These are phyloP conservation scores for Hydrocynus forskahlii DNA, from an alignment of 2,797 vertebrate species.

Conservation along the genomic window DNA sequence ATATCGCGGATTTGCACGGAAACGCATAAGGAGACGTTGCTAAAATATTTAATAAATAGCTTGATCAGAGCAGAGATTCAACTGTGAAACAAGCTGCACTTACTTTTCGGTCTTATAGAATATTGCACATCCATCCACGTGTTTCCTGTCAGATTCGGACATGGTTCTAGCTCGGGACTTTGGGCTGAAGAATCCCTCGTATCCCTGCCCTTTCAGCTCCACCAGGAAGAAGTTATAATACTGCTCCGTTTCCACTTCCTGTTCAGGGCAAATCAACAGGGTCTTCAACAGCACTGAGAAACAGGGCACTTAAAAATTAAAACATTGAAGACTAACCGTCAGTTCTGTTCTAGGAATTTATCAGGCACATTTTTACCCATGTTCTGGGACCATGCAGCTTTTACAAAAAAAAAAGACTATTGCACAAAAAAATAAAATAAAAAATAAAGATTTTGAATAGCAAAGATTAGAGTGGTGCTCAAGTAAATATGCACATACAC, in stretches of 20 bases:
- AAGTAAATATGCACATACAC: no score
- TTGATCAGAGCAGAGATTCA: neutral
- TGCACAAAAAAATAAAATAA: no score
- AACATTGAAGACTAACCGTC: no score
- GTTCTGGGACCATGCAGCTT: no score
- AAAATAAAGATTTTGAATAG: no score
- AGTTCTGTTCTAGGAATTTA: no score
- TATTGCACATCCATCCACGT: conserved; percentile 97
- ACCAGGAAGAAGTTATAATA: conserved; percentile 95
- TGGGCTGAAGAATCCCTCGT: conserved; percentile 97
- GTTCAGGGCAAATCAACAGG: neutral
- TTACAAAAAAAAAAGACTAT: no score
- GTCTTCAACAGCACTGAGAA: neutral
- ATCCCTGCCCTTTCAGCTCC: conserved; percentile 94
- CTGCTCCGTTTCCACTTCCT: conserved; percentile 98
- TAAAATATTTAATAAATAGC: neutral
- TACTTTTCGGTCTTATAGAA: conserved; percentile 98
- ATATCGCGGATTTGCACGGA: no score
- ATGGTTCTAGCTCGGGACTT: conserved; percentile 98
- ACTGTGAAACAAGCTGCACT: conserved; percentile 53
- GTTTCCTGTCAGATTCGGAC: conserved; percentile 97
- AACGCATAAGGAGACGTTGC: no score
- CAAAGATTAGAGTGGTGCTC: no score
- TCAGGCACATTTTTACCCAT: no score
- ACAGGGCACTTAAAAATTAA: neutral